Evolutionary conservation across 1,140 invertebrate genomes (phyloP).

Genomic region (Octopus sinensis): DNA sequence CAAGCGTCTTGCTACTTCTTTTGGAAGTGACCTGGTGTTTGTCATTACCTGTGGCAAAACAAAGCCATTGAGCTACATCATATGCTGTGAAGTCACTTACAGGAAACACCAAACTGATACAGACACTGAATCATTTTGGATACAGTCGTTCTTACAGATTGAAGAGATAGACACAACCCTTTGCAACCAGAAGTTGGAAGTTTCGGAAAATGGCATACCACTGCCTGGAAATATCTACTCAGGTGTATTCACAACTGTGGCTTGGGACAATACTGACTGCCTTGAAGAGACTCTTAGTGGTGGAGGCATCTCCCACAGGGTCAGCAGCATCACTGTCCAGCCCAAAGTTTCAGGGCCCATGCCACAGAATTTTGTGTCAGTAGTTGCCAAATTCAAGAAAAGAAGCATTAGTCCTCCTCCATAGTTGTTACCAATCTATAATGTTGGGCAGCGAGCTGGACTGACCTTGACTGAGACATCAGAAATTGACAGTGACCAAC

Average conservation of each 20-base stretch:
- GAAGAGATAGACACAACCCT: constrained; percentile 18
- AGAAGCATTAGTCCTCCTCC: background rate
- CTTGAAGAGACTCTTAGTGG: constrained; percentile 36
- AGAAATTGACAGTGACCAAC: background rate
- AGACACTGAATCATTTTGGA: constrained; percentile 24
- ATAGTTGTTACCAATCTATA: constrained; percentile 12
- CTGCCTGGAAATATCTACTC: constrained; percentile 20
- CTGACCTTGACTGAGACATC: background rate
- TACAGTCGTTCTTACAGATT: constrained; percentile 21
- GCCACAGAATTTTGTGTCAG: background rate
- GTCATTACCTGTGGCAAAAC: too few species aligned
- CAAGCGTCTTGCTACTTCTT: too few species aligned
- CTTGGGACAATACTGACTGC: constrained; percentile 41
- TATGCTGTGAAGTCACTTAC: background rate
- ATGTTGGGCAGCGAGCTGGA: constrained; percentile 17
- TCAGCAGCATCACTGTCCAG: constrained; percentile 38
- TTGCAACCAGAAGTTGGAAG: constrained; percentile 7
- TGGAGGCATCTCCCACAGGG: constrained; percentile 34
- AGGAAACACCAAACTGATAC: constrained; percentile 14
- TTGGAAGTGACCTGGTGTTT: too few species aligned
- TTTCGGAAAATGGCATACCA: background rate
- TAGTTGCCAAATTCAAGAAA: constrained; percentile 1
- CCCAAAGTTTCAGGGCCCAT: constrained; percentile 13
- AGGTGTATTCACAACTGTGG: constrained; percentile 27
- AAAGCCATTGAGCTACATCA: background rate